Percentiles rank a stretch among this genome's conserved stretches.
Conservation (phyloP, 2,888 invertebrate species). For the Hecatera dysodea region DNA sequence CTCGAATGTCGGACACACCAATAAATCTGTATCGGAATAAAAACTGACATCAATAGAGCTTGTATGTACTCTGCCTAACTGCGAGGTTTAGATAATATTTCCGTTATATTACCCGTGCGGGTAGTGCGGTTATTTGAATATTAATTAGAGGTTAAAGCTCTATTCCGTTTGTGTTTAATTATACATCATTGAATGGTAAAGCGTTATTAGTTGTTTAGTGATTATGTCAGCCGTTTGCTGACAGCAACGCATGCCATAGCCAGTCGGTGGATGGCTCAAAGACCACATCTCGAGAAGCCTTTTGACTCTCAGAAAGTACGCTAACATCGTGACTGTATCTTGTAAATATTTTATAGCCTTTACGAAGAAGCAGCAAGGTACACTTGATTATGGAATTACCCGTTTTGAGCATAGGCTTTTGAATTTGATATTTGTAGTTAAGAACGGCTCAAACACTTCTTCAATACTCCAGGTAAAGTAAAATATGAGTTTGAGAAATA, state of each 20-base stretch:
- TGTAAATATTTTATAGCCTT: too few relatives aligned
- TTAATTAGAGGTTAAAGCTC: constrained; percentile 31
- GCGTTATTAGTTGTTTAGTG: not conserved
- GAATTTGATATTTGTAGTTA: too few relatives aligned
- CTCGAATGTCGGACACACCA: constrained; percentile 23
- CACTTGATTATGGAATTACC: too few relatives aligned
- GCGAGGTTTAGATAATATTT: constrained; percentile 51
- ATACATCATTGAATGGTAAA: constrained; percentile 19
- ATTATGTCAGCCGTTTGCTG: not conserved
- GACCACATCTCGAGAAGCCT: too few relatives aligned
- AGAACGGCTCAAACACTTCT: too few relatives aligned
- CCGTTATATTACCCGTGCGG: constrained; percentile 12
- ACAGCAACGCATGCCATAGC: not conserved
- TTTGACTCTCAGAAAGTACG: too few relatives aligned
- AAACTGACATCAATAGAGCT: constrained; percentile 32
- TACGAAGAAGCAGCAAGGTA: too few relatives aligned
- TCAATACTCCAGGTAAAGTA: too few relatives aligned
- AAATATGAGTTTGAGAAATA: too few relatives aligned
- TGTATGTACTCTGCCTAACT: constrained; percentile 20
- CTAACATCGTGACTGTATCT: too few relatives aligned
- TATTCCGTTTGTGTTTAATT: constrained; percentile 32
- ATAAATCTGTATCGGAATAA: constrained; percentile 55
- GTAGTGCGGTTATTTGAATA: constrained; percentile 41
- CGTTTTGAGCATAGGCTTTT: too few relatives aligned
- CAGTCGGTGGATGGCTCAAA: not conserved